Base-by-base conservation (phyloP, 2,113 vertebrate species). In the Callithrix jacchus region DNA sequence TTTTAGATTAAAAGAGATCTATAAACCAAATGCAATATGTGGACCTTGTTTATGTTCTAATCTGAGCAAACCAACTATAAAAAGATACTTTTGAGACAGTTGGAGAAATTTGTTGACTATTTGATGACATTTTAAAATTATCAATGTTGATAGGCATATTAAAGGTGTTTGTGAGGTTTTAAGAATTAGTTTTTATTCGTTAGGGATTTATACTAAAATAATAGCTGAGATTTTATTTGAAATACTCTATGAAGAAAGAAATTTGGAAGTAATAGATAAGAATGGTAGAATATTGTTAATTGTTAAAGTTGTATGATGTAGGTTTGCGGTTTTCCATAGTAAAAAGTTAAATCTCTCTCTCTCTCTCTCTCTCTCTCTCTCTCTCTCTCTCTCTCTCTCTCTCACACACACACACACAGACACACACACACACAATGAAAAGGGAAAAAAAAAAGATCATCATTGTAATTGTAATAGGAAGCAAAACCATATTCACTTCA, bases 191-290 rank as follows among this genome's bases (percentile, higher is more conserved):
- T 58, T 20, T 12, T 89, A 64, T 52, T 82, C 54, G 25, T 86
- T 86, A 88, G 79, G 88, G n/a, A 71, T 91, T 82, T 66, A 94
- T 92, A 84, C 73, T 30, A 71, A 83, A 85, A 32, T 90, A 27
- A n/a, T 80, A 58, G 7, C 40, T 94, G 27, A 84, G 13, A 86
- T 74, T 94, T 71, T 85, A 54, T 80, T 86, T 86, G 66, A 90
- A 96, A 68, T 90, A 86, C 52, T 71, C 27, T 96, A 32, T 61
- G 23, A 83, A 47, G 89, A 92, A 68, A 54, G 13, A 61, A 80
- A 58, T 23, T 45, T 81, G 17, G 12, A 76, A 47, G 45, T 73
- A 64, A 88, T 71, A 18, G 52, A 64, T 87, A 61, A 85, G 49
- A 87, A 82, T 70, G 40, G 8, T 66, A 95, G 49, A 86, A 93